A percentile compares a stretch with the other conserved stretches of the same genome.
Evolutionary conservation across 1,140 invertebrate species (phyloP).

Genomic region (Magallana ariakensis): DNA sequence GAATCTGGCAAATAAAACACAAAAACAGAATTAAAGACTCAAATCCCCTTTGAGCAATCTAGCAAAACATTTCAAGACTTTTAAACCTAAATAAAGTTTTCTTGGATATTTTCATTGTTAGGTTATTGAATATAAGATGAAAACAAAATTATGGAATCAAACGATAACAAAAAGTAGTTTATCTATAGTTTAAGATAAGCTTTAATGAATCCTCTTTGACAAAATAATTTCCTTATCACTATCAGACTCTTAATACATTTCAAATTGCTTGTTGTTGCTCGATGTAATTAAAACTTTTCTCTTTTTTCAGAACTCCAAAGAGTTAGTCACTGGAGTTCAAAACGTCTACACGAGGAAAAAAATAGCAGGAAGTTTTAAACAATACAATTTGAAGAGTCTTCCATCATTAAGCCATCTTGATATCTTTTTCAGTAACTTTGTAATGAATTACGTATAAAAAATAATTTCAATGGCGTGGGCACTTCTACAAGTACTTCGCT

Average conservation of each 20-base stretch:
- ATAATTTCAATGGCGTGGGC: background rate
- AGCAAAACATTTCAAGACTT: conserved; percentile 31
- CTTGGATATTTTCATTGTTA: conserved; percentile 38
- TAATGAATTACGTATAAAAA: background rate
- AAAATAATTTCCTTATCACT: background rate
- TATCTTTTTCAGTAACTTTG: too few species aligned
- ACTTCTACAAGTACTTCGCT: background rate
- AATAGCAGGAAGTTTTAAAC: background rate
- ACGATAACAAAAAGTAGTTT: conserved; percentile 10
- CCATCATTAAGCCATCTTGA: too few species aligned
- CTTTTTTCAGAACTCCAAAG: background rate
- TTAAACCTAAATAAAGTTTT: conserved; percentile 11
- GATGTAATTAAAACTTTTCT: conserved; percentile 10
- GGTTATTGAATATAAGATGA: conserved; percentile 21
- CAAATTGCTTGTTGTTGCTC: conserved; percentile 8
- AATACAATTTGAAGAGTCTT: too few species aligned
- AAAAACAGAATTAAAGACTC: background rate
- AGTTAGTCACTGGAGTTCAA: background rate
- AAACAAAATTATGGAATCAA: conserved; percentile 23
- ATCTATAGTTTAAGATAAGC: conserved; percentile 23
- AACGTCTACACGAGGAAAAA: background rate
- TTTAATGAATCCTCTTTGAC: conserved; percentile 17
- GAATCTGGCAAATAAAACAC: conserved; percentile 26
- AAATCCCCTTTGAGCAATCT: conserved; percentile 15
- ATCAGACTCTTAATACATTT: conserved; percentile 10